A percentile compares a stretch with the other conserved stretches of the same genome.
Evolutionary conservation across 92 coral and sea anemone species (phyloP).

Genomic region (Epizoanthus stellaris): DNA sequence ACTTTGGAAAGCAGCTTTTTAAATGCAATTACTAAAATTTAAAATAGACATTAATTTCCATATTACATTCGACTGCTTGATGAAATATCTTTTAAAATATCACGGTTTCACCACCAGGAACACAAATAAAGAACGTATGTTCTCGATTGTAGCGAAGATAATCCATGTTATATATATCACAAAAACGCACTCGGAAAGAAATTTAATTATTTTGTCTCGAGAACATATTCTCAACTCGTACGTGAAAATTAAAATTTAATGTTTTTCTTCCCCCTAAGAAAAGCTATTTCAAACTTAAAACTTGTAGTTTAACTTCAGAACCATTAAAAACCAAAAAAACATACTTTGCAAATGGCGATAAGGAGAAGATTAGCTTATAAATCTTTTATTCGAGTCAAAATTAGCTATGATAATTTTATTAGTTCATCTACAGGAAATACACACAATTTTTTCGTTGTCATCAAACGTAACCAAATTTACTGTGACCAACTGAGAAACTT

Average conservation of each 20-base stretch:
- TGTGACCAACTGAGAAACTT: constrained; percentile 18
- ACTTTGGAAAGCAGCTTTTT: constrained; percentile 38
- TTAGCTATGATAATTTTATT: constrained; percentile 12
- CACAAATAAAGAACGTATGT: constrained; percentile 58
- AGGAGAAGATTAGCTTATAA: constrained; percentile 7
- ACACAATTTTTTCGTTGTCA: not conserved
- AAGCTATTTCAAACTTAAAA: constrained; percentile 16
- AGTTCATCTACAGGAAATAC: not conserved
- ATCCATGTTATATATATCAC: constrained; percentile 54
- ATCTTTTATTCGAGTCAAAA: not conserved
- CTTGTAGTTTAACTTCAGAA: constrained; percentile 16
- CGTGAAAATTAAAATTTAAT: constrained; percentile 40
- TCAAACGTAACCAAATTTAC: not conserved
- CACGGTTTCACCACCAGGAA: constrained; percentile 42
- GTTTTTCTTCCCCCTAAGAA: constrained; percentile 1
- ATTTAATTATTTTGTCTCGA: constrained; percentile 21
- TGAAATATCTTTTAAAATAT: constrained; percentile 49
- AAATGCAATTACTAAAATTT: constrained; percentile 65
- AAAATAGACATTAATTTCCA: constrained; percentile 65
- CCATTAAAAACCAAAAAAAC: not conserved
- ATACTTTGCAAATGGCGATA: constrained; percentile 5
- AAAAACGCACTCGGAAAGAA: constrained; percentile 60
- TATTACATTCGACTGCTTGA: constrained; percentile 63
- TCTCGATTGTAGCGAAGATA: constrained; percentile 69
- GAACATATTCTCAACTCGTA: not conserved